Evolutionary conservation across 2,888 invertebrate species (phyloP).

Genomic region (Acanthococcus lagerstroemiae): DNA sequence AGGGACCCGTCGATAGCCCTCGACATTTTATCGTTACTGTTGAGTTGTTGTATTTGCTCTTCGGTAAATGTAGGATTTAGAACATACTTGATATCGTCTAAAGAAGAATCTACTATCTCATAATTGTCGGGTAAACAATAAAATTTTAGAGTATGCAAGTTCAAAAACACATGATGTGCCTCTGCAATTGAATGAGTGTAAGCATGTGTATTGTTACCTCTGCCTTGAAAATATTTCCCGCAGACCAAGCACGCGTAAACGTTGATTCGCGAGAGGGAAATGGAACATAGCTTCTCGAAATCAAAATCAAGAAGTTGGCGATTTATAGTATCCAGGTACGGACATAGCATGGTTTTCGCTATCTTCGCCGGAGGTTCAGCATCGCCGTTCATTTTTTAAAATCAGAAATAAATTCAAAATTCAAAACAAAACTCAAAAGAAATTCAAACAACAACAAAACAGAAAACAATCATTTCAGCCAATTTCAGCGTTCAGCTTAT

Average conservation of each 20-base stretch:
- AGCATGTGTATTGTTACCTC: slow-evolving; percentile 96
- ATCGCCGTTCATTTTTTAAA: slow-evolving; percentile 9
- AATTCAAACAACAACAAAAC: no score
- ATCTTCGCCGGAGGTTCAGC: neutral
- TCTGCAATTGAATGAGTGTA: slow-evolving; percentile 98
- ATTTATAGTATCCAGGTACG: slow-evolving; percentile 97
- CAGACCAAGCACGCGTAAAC: slow-evolving; percentile 99
- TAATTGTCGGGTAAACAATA: slow-evolving; percentile 99
- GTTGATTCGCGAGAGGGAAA: slow-evolving; percentile 94
- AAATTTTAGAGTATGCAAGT: slow-evolving; percentile 91
- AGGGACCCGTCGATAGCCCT: slow-evolving; percentile 86
- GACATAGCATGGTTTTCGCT: slow-evolving; percentile 57
- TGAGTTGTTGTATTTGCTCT: slow-evolving; percentile 70
- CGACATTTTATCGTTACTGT: slow-evolving; percentile 71
- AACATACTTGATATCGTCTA: slow-evolving; percentile 98
- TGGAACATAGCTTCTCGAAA: slow-evolving; percentile 97
- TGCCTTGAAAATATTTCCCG: slow-evolving; percentile 94
- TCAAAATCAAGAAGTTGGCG: slow-evolving; percentile 95
- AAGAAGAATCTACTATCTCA: slow-evolving; percentile 90
- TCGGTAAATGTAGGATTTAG: slow-evolving; percentile 89
- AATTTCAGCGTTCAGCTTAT: no score
- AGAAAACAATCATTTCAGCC: no score
- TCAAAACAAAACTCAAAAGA: no score
- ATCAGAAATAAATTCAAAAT: no score
- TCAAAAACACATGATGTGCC: slow-evolving; percentile 94